Evolutionary conservation across 2,113 vertebrate genomes (phyloP).

Genomic region (Columba janthina): DNA sequence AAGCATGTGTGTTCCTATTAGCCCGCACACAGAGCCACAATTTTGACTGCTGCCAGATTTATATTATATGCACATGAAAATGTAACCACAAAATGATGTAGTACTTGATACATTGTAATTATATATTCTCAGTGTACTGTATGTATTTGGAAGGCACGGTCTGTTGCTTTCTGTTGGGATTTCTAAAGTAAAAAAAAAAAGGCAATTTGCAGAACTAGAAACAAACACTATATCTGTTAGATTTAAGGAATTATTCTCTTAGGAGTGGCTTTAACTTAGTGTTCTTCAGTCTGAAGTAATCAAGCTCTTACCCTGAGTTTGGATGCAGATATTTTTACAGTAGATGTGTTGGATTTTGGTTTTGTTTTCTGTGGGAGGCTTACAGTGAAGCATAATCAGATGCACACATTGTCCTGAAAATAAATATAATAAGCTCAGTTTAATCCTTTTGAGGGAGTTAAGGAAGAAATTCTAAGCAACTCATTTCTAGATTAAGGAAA

Average conservation of each 20-base stretch:
- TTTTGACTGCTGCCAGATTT: slow-evolving; percentile 21
- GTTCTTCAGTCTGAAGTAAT: neutral
- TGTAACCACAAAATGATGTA: neutral
- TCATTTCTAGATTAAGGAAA: neutral
- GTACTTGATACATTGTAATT: neutral
- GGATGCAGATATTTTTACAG: neutral
- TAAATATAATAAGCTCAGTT: neutral
- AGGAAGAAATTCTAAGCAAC: neutral
- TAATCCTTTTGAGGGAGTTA: neutral
- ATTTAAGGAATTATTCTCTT: neutral
- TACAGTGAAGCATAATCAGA: neutral
- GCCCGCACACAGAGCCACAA: neutral
- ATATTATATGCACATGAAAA: neutral
- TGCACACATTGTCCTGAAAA: neutral
- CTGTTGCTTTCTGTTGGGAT: neutral
- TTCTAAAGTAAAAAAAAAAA: neutral
- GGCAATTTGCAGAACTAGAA: neutral
- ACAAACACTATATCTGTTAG: neutral
- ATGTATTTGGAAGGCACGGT: neutral
- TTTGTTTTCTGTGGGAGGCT: neutral
- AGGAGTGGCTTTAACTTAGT: neutral
- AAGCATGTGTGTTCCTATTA: neutral
- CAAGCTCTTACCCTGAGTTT: neutral
- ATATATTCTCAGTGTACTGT: neutral
- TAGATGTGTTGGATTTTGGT: neutral